These are phyloP conservation scores for Labeo rohita DNA, from an alignment of 2,113 vertebrate genomes.

Conservation along the genomic window DNA sequence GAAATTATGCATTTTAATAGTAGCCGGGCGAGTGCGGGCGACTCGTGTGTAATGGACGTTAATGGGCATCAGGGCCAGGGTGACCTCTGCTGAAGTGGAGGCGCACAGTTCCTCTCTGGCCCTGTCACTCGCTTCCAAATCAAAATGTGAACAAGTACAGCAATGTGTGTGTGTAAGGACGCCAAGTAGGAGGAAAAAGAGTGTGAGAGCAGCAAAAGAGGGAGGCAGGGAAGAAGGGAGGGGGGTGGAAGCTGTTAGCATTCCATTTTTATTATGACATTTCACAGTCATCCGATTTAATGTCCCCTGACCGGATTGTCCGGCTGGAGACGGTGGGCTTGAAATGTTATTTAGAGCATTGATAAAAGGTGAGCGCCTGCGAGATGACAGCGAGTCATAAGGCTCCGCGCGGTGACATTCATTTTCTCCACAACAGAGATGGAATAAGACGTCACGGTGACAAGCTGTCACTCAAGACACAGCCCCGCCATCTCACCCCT, in stretches of 20 bases:
- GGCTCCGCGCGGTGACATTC: constrained; percentile 92
- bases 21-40: constrained; percentile 34
- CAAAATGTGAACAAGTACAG: constrained; percentile 72
- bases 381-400: constrained; percentile 96
- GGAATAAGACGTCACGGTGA: constrained; percentile 95
- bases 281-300: constrained; percentile 93
- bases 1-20: constrained; percentile 59
- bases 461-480: constrained; percentile 92
- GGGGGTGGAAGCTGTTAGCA: constrained; percentile 87
- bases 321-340: constrained; percentile 89
- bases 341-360: constrained; percentile 93
- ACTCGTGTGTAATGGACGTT: constrained; percentile 76
- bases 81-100: constrained; percentile 93
- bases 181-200: constrained; percentile 22
- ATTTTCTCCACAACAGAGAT: constrained; percentile 96
- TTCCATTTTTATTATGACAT: constrained; percentile 93
- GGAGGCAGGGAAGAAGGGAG: constrained; percentile 76
- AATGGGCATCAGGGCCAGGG: constrained; percentile 90
- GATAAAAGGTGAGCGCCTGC: constrained; percentile 97
- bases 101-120: constrained; percentile 84
- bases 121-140: constrained; percentile 89
- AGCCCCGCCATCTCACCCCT: constrained; percentile 72
- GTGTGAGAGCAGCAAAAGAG: constrained; percentile 42
- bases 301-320: constrained; percentile 92
- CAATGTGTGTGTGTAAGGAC: constrained; percentile 31